Conservation (phyloP, 92 coral and sea anemone genomes). For the Porites divaricata region DNA sequence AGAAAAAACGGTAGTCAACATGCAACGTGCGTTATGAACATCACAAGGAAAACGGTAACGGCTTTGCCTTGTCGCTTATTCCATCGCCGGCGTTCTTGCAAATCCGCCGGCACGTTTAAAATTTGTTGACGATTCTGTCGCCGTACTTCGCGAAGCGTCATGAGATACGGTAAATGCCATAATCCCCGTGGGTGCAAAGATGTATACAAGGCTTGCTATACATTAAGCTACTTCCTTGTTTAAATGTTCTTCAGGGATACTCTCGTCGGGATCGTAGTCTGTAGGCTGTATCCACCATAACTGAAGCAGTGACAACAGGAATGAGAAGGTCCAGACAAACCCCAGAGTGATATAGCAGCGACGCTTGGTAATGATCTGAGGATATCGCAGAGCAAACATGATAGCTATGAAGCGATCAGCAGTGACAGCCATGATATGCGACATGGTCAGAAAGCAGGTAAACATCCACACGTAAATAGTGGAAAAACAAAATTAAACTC, state of each 20-base stretch:
- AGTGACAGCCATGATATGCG: conserved; percentile 64
- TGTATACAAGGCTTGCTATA: conserved; percentile 43
- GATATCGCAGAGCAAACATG: conserved; percentile 55
- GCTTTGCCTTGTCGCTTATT: conserved; percentile 45
- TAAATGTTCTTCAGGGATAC: conserved; percentile 22
- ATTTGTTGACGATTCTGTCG: conserved; percentile 46
- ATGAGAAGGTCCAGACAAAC: conserved; percentile 42
- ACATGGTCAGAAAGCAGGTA: conserved; percentile 62
- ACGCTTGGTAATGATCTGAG: conserved; percentile 46
- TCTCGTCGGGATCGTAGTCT: conserved; percentile 29
- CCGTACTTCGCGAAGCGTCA: conserved; percentile 54
- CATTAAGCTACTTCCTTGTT: conserved; percentile 40
- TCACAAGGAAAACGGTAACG: conserved; percentile 49
- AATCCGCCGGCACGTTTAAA: conserved; percentile 19
- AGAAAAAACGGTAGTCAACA: conserved; percentile 68
- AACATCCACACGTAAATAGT: conserved; percentile 50
- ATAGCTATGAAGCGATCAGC: conserved; percentile 64
- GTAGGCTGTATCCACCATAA: conserved; percentile 53
- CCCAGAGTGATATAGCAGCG: conserved; percentile 44
- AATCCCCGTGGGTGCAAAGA: conserved; percentile 40
- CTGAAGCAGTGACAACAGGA: conserved; percentile 51
- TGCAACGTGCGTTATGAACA: conserved; percentile 45
- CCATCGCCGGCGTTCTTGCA: conserved; percentile 21
- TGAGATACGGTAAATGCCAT: conserved; percentile 51
- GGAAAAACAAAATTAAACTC: conserved; percentile 54